A percentile compares a stretch with the other conserved stretches of the same genome.
phyloP scores from a whole-genome alignment of 2,797 vertebrate genomes.

The Holocentrus rufus region DNA sequence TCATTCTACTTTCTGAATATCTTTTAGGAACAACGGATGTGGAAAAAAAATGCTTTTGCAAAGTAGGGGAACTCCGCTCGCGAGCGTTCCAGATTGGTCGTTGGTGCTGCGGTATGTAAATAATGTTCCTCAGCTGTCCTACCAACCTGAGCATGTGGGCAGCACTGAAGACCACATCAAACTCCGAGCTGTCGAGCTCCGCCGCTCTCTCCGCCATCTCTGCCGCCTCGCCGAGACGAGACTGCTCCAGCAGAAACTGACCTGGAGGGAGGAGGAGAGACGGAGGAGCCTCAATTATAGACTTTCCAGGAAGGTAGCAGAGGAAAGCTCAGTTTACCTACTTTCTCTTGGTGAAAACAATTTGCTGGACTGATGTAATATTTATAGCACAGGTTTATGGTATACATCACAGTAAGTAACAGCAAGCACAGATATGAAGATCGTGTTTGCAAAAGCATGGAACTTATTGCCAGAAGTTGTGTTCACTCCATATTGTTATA shows the following conservation, averaged over 20 bases:
- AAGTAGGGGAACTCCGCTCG: not conserved
- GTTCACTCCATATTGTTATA: too few relatives aligned
- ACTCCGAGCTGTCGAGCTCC: constrained; percentile 89
- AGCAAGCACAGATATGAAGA: too few relatives aligned
- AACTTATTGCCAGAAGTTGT: too few relatives aligned
- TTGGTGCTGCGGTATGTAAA: not conserved
- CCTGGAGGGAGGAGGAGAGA: constrained; percentile 78
- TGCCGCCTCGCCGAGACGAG: constrained; percentile 90
- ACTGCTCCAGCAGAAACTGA: constrained; percentile 95
- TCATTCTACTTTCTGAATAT: constrained; percentile 9
- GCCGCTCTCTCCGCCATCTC: constrained; percentile 95
- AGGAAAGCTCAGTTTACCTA: too few relatives aligned
- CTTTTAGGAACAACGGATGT: not conserved
- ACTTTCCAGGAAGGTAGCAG: not conserved
- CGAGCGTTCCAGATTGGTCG: not conserved
- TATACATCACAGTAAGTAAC: too few relatives aligned
- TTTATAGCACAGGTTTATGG: too few relatives aligned
- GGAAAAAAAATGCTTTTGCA: not conserved
- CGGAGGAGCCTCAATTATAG: not conserved
- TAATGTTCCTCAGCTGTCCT: not conserved
- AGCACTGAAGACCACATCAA: constrained; percentile 98
- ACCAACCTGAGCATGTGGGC: constrained; percentile 97
- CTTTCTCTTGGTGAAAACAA: too few relatives aligned
- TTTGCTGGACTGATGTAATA: too few relatives aligned
- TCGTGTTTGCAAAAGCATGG: too few relatives aligned